Evolutionary conservation across 92 coral and sea anemone species (phyloP).

Genomic region (Hydrozoanthus gracilis): DNA sequence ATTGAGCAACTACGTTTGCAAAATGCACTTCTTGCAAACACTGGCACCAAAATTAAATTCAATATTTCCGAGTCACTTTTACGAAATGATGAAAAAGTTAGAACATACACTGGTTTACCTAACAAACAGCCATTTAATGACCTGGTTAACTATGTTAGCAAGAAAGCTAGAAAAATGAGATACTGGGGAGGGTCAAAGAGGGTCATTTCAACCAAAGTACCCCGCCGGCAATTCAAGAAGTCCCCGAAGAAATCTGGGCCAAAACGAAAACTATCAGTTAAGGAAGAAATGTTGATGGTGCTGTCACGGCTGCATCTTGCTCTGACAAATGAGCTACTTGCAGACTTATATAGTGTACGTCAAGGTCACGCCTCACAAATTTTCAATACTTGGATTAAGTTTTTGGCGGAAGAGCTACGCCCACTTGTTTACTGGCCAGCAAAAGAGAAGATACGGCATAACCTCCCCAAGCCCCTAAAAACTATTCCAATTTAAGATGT

Average conservation of each 20-base stretch:
- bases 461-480: slow-evolving; percentile 52
- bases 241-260: slow-evolving; percentile 56
- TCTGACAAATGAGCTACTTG: slow-evolving; percentile 52
- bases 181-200: slow-evolving; percentile 70
- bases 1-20: slow-evolving; percentile 13
- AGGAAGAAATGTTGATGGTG: slow-evolving; percentile 60
- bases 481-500: slow-evolving; percentile 57
- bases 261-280: slow-evolving; percentile 48
- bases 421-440: slow-evolving; percentile 62
- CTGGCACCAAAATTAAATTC: slow-evolving; percentile 5
- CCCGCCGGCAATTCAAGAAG: slow-evolving; percentile 36
- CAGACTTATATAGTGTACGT: slow-evolving; percentile 65
- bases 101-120: slow-evolving; percentile 57
- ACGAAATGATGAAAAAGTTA: slow-evolving; percentile 55
- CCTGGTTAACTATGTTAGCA: slow-evolving; percentile 51
- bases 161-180: slow-evolving; percentile 49
- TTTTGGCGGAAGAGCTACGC: slow-evolving; percentile 61
- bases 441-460: slow-evolving; percentile 54
- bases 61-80: slow-evolving; percentile 31
- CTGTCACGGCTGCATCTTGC: slow-evolving; percentile 50
- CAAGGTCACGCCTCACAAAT: slow-evolving; percentile 51
- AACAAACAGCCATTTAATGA: slow-evolving; percentile 43
- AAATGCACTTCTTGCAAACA: not conserved
- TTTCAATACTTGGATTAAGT: slow-evolving; percentile 71
- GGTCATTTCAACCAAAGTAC: slow-evolving; percentile 49